Percentiles rank a stretch among this genome's conserved stretches.
Conservation (phyloP, 1,140 invertebrate genomes). For the Eumaeus atala region DNA sequence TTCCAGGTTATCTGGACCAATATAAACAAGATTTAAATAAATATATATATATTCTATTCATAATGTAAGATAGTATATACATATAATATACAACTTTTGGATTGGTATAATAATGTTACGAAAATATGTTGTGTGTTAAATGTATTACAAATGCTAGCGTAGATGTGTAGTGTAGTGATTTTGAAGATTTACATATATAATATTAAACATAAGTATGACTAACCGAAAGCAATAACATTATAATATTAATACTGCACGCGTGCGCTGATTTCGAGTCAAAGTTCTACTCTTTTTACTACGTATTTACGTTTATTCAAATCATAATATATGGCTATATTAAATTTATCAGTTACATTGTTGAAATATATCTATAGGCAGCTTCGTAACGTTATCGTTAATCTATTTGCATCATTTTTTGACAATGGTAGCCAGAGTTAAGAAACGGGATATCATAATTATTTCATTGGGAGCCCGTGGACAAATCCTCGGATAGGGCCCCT, state of each 20-base stretch:
- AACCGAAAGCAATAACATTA: constrained; percentile 69
- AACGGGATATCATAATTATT: no score
- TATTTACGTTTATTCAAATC: background rate
- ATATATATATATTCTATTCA: constrained; percentile 40
- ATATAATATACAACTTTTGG: constrained; percentile 70
- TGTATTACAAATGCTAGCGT: constrained; percentile 67
- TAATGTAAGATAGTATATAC: constrained; percentile 63
- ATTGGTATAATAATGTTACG: constrained; percentile 66
- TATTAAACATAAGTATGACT: constrained; percentile 57
- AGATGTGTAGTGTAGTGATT: constrained; percentile 67
- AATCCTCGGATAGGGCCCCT: no score
- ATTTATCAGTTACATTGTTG: no score
- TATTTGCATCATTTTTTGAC: no score
- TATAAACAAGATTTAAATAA: constrained; percentile 46
- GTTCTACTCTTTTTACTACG: constrained; percentile 1
- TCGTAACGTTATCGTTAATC: no score
- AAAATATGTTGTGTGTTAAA: constrained; percentile 65
- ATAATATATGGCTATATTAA: no score
- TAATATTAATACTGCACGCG: constrained; percentile 50
- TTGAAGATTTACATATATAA: constrained; percentile 71
- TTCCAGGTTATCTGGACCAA: constrained; percentile 66
- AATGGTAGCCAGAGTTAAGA: no score
- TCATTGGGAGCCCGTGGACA: no score
- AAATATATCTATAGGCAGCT: no score
- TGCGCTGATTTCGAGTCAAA: constrained; percentile 43